Base-by-base conservation (phyloP, 2,113 vertebrate genomes). In the Dipodomys spectabilis region DNA sequence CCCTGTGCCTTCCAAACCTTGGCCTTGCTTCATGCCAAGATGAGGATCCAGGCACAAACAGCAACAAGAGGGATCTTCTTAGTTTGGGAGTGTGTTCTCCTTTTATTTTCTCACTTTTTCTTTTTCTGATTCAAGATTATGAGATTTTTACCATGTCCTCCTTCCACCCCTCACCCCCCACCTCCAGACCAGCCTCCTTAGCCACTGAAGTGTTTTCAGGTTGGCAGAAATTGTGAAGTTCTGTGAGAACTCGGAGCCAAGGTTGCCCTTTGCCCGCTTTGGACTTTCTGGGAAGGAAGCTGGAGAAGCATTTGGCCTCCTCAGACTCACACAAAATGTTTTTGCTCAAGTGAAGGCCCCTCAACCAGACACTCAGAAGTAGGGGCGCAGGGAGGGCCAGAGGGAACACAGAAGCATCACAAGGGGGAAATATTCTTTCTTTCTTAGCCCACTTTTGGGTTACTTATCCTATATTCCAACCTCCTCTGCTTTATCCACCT, bases 1-100 rank as follows among this genome's bases (percentile, higher is more conserved):
- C 92, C 92, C 92, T 57, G 82, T 86, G 80, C 89, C 60, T 89
- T 78, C 82, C 68, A 64, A 1, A 60, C 77, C 88, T 68, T n/a
- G 84, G 93, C 85, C 85, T 93, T 0, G 5, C 62, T 67, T 88
- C 88, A 53, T 86, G 93, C 96, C 97, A 96, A 96, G 74, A 78
- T 7, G 84, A 39, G n/a, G 62, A 91, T 94, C 82, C 68, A 74
- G 78, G 85, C 93, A 79, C 39, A 0, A 73, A 82, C 35, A 39
- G 93, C 57, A n/a, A 77, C 57, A n/a, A 77, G 49, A 86, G 39
- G 77, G 45, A n/a, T 32, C 7, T 2, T 10, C 19, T 22, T 20
- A 16, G 13, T 67, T 73, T 88, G 60, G 60, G 13, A 82, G 27
- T 82, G 30, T 69, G 75, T 92, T 78, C 44, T 75, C 64, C 83